Conservation (phyloP, 2,113 vertebrate genomes). For the Raja brachyura region DNA sequence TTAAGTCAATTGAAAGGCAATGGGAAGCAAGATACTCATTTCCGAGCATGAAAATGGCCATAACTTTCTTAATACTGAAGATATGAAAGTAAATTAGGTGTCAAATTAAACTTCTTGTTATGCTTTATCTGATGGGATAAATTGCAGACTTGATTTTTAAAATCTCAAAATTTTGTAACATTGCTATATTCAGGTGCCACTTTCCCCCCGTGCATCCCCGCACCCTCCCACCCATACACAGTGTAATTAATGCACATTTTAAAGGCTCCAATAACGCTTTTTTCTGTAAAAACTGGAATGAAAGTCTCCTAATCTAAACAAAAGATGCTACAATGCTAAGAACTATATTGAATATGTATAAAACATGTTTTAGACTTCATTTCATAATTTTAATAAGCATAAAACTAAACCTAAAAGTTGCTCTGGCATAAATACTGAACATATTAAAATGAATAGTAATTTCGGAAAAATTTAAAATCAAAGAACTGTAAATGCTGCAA, state of each 20-base stretch:
- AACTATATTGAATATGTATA: neutral
- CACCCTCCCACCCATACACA: too few relatives aligned
- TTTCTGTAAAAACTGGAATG: neutral
- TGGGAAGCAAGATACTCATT: too few relatives aligned
- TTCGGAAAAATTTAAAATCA: neutral
- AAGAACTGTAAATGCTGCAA: too few relatives aligned
- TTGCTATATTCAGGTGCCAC: neutral
- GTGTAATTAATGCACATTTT: neutral
- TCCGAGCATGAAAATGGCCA: too few relatives aligned
- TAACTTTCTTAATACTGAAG: too few relatives aligned
- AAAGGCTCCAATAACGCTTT: neutral
- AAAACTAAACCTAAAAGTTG: neutral
- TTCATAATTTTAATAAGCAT: neutral
- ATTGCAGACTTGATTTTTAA: too few relatives aligned
- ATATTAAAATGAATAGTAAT: neutral
- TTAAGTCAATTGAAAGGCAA: too few relatives aligned
- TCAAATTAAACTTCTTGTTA: too few relatives aligned
- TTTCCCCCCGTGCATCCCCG: too few relatives aligned
- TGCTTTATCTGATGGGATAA: too few relatives aligned
- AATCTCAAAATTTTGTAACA: too few relatives aligned
- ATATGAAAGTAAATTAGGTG: too few relatives aligned
- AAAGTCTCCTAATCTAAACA: neutral
- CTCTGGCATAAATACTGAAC: neutral
- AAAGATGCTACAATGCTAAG: neutral
- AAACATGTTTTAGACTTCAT: neutral